phyloP scores from a whole-genome alignment of 2,113 vertebrate genomes.

The Damaliscus lunatus region DNA sequence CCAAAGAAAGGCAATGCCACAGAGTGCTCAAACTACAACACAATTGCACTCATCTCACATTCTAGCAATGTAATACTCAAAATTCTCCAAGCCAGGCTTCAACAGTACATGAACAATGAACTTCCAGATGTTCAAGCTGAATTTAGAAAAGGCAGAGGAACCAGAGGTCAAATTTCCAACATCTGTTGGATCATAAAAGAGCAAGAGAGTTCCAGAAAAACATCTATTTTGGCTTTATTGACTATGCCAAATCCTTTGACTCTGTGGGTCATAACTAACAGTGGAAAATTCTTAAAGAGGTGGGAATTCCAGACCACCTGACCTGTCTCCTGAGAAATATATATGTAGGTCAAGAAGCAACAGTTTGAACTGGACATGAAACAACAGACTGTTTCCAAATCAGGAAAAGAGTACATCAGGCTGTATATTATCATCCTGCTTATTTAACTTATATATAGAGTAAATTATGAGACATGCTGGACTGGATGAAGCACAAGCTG shows the following conservation, averaged over 20 bases:
- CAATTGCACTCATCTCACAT: not conserved
- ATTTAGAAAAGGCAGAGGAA: not conserved
- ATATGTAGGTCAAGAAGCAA: not conserved
- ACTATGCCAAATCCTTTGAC: not conserved
- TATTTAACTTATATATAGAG: not conserved
- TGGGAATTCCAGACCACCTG: not conserved
- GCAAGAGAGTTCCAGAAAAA: not conserved
- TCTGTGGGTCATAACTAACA: not conserved
- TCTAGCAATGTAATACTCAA: not conserved
- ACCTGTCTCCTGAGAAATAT: not conserved
- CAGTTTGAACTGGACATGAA: not conserved
- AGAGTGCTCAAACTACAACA: not conserved
- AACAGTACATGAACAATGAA: not conserved
- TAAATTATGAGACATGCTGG: not conserved
- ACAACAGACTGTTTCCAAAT: not conserved
- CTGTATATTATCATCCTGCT: not conserved
- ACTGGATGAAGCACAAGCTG: not conserved
- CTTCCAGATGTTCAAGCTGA: not conserved
- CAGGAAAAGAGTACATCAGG: fast-evolving
- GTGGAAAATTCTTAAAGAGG: not conserved
- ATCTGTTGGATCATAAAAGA: not conserved
- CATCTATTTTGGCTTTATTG: not conserved
- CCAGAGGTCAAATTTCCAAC: not conserved
- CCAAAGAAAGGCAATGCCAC: not conserved
- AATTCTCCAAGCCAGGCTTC: not conserved